Base-by-base conservation (phyloP, 2,113 vertebrate genomes). In the Campylomormyrus tamandua region DNA sequence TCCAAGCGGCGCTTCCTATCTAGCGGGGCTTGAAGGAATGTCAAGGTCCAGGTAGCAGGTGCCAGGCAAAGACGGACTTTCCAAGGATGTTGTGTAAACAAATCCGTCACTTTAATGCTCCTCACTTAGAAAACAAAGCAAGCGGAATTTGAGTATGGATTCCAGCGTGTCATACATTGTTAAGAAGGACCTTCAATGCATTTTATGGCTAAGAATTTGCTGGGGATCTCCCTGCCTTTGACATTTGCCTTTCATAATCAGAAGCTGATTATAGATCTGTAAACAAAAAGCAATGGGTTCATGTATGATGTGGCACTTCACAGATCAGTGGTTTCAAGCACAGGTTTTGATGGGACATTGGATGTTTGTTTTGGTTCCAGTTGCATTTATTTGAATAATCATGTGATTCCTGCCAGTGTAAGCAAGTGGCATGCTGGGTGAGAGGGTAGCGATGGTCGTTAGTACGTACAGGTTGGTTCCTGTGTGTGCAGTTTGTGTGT, bases 61-160 rank as follows among this genome's bases (percentile, higher is more conserved):
- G 96, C 62, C 94, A 93, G 91, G 93, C 92, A 90, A 5, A 92
- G 90, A 91, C 90, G 92, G 94, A 96, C 94, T 96, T 96, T 96
- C 95, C 95, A 95, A 95, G 95, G 96, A 96, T 96, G 95, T 96
- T 74, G 94, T 94, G 92, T 95, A 92, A 95, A 94, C 91, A 93
- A 94, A 94, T 93, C 93, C 95, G 90, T 91, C 93, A 66, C 19
- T 46, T 94, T 95, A 93, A 94, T 94, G 94, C 93, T 92, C 92
- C 95, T 95, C 93, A 90, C 92, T 92, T 92, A 84, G 87, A 92
- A 95, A 95, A 96, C 96, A 96, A 96, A 96, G 90, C 94, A 87
- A 91, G 62, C 90, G 95, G 96, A 96, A 96, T 96, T 93, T 92
- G 91, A 95, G 95, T 94, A 96, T 95, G 95, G 94, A 93, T 93